These are phyloP conservation scores for Onthophagus taurus DNA, from an alignment of 1,140 invertebrate genomes.

Conservation along the genomic window DNA sequence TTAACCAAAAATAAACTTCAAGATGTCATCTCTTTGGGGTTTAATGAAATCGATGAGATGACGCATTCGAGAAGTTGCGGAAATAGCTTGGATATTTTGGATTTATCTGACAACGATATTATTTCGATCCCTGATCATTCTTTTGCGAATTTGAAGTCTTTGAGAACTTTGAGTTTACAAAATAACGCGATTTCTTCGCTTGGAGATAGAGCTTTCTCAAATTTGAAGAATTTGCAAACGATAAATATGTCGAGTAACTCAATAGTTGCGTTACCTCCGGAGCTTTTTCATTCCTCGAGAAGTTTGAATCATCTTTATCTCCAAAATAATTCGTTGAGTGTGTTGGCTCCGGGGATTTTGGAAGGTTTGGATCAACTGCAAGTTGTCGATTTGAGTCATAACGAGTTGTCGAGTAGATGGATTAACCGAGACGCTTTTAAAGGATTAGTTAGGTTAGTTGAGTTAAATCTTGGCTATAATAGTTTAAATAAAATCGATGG, in stretches of 20 bases:
- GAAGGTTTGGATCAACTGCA: constrained; percentile 65
- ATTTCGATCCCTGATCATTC: constrained; percentile 55
- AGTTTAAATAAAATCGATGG: constrained; percentile 57
- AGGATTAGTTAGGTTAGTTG: constrained; percentile 58
- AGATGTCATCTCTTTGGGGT: constrained; percentile 65
- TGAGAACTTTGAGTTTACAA: constrained; percentile 57
- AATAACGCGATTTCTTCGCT: constrained; percentile 64
- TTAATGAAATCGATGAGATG: constrained; percentile 48
- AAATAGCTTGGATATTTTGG: constrained; percentile 54
- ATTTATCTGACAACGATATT: constrained; percentile 66
- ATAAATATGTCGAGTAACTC: constrained; percentile 71
- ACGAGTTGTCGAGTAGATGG: constrained; percentile 70
- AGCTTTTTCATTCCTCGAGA: constrained; percentile 57
- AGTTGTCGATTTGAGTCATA: constrained; percentile 65
- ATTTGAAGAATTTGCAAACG: constrained; percentile 53
- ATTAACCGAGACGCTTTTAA: constrained; percentile 69
- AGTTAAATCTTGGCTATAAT: constrained; percentile 69
- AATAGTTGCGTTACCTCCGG: constrained; percentile 61
- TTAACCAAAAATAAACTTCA: constrained; percentile 69
- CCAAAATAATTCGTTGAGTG: constrained; percentile 69
- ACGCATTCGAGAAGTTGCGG: constrained; percentile 44
- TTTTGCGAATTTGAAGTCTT: constrained; percentile 55
- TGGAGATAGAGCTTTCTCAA: constrained; percentile 60
- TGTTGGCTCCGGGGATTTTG: constrained; percentile 65
- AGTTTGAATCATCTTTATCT: constrained; percentile 62